These are phyloP conservation scores for Cantharis flavilabris DNA, from an alignment of 2,888 invertebrate species.

Conservation along the genomic window DNA sequence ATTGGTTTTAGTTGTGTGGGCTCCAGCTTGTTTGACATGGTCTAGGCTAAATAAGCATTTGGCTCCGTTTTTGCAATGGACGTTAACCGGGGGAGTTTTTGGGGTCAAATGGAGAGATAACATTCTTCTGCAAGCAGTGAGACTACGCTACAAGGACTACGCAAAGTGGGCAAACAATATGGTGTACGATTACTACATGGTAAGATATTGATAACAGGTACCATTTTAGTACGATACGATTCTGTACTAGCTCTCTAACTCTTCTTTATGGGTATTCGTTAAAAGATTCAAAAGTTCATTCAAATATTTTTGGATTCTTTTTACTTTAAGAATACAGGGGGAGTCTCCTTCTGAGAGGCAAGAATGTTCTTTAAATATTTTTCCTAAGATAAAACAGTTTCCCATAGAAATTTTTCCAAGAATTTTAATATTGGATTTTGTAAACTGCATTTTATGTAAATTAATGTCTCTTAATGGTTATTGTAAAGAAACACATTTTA, in stretches of 20 bases:
- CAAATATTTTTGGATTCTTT: background rate
- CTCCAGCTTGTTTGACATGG: conserved; percentile 72
- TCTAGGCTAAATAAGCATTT: conserved; percentile 68
- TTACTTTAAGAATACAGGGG: background rate
- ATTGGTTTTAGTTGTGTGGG: conserved; percentile 64
- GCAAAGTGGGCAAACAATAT: conserved; percentile 57
- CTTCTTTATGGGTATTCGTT: background rate
- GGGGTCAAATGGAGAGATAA: conserved; percentile 69
- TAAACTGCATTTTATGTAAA: background rate
- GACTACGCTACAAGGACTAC: conserved; percentile 64
- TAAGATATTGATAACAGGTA: conserved; percentile 42
- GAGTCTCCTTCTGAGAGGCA: background rate
- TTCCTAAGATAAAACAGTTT: background rate
- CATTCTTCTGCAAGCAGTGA: conserved; percentile 65
- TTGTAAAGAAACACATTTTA: conserved; percentile 45
- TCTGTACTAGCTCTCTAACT: background rate
- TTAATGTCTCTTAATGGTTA: background rate
- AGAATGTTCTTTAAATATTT: background rate
- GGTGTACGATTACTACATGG: conserved; percentile 66
- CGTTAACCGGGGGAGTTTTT: conserved; percentile 59
- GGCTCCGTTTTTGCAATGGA: conserved; percentile 70
- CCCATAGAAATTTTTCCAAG: background rate
- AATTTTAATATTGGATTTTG: background rate
- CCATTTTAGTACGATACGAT: too few species aligned
- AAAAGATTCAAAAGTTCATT: background rate